Base-by-base conservation (phyloP, 2,113 vertebrate species). In the Oxygymnocypris stewartii region DNA sequence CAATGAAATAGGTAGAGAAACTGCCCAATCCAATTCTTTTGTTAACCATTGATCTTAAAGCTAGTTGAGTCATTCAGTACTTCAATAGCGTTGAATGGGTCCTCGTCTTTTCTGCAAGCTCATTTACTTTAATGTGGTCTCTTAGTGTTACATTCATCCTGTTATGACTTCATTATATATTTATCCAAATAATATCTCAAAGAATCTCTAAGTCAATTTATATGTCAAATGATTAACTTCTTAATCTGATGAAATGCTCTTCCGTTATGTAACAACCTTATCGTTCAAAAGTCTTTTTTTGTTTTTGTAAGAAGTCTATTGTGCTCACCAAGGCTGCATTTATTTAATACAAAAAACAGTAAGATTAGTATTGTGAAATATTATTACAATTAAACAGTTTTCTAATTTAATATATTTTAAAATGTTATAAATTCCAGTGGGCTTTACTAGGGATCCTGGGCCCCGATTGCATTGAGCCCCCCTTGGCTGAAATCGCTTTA, bases 11-110 rank as follows among this genome's bases (percentile, higher is more conserved):
- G n/a, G 74, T 47, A 42, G 14, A 47, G 4, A 12, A 76, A 14
- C 6, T 4, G 73, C 9, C 73, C 20, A 49, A 1, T 76, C 12
- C 40, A 76, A 18, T 77, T n/a, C 25, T 16, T 59, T 79, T 79
- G 76, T 79, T 40, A 79, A 59, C 51, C 51, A 79, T 59, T 79
- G 25, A 57, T 35, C 76, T 57, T 35, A 18, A 37, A 79, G 18
- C 6, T 5, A 37, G 57, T 79, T 79, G 49, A 49, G 76, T 79
- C 49, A 20, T 57, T 79, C 10, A 35, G 35, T 57, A 79, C 28
- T 79, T 18, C 47, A 31, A 6, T 54, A 54, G 47, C 31, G 4
- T n/a, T 7, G 18, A 0, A 54, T 2, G 14, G n/a, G 42, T 76
- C 11, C 44, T 76, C 12, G 13, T 20, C 23, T 25, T 5, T 75